These are phyloP conservation scores for Nudaria mundana DNA, from an alignment of 2,888 invertebrate species.

Conservation along the genomic window DNA sequence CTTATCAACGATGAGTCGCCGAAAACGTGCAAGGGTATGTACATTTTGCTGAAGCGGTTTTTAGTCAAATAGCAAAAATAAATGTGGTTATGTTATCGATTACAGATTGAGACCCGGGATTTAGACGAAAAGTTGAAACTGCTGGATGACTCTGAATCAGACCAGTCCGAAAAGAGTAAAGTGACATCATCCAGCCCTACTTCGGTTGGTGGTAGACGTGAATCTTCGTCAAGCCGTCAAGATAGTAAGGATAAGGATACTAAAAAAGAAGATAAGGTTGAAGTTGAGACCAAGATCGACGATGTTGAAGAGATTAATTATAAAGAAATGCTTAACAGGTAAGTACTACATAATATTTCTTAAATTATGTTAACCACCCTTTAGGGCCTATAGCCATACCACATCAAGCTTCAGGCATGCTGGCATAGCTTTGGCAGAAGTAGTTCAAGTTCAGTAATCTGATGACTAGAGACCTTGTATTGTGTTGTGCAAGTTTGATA, in stretches of 20 bases:
- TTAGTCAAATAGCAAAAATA: conserved; percentile 10
- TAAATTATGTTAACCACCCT: not conserved
- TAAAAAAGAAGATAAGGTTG: conserved; percentile 74
- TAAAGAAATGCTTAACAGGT: conserved; percentile 37
- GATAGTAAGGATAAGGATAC: conserved; percentile 68
- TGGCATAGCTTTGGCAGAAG: too few species aligned
- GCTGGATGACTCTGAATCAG: conserved; percentile 83
- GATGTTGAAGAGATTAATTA: conserved; percentile 83
- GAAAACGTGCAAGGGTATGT: conserved; percentile 79
- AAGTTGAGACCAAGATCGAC: conserved; percentile 79
- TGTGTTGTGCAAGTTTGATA: too few species aligned
- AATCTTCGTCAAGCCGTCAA: conserved; percentile 75
- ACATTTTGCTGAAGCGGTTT: not conserved
- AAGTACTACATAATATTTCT: not conserved
- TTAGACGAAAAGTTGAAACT: conserved; percentile 85
- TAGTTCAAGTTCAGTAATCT: too few species aligned
- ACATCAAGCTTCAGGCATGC: too few species aligned
- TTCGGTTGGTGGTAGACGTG: conserved; percentile 70
- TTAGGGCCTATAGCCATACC: too few species aligned
- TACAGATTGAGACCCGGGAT: conserved; percentile 77
- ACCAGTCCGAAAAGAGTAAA: conserved; percentile 83
- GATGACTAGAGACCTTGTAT: too few species aligned
- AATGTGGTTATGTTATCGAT: conserved; percentile 80
- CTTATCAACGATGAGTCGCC: conserved; percentile 75
- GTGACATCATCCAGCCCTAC: conserved; percentile 80